Evolutionary conservation across 1,140 invertebrate species (phyloP).

Genomic region (Sipha flava): DNA sequence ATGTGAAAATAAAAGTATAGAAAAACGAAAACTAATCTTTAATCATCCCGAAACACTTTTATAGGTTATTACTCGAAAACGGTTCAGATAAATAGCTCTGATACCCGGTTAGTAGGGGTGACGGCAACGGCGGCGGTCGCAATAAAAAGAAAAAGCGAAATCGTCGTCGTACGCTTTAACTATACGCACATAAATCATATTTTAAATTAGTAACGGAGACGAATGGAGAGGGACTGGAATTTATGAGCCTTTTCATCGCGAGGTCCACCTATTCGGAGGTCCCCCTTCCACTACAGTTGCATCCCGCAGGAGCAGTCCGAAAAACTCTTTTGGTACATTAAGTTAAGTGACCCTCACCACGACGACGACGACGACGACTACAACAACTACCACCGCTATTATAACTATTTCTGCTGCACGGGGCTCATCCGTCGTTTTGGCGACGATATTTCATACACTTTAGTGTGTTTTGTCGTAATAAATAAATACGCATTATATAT

Average conservation of each 20-base stretch:
- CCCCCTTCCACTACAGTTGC: neutral
- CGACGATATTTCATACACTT: slow-evolving; percentile 25
- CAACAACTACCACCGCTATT: too few relatives aligned
- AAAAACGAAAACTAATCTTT: slow-evolving; percentile 19
- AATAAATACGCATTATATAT: neutral
- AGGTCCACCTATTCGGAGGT: neutral
- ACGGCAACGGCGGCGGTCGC: neutral
- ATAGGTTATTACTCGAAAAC: slow-evolving; percentile 25
- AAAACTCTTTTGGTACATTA: slow-evolving; percentile 33
- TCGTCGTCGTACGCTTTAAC: slow-evolving; percentile 23
- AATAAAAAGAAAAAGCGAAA: slow-evolving; percentile 32
- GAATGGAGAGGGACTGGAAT: slow-evolving; percentile 18
- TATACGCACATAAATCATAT: slow-evolving; percentile 26
- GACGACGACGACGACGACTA: too few relatives aligned
- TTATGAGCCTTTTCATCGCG: slow-evolving; percentile 26
- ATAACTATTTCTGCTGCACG: neutral
- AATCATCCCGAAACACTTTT: slow-evolving; percentile 25
- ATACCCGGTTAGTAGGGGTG: neutral
- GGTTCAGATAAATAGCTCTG: slow-evolving; percentile 16
- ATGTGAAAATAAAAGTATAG: neutral
- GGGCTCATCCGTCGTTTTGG: slow-evolving; percentile 3
- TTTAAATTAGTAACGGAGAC: slow-evolving; percentile 31
- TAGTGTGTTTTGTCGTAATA: neutral
- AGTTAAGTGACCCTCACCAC: slow-evolving; percentile 30
- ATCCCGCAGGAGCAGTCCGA: neutral